Percentiles rank a stretch among this genome's conserved stretches.
Conservation (phyloP, 2,888 invertebrate species). For the Spialia ferax region DNA sequence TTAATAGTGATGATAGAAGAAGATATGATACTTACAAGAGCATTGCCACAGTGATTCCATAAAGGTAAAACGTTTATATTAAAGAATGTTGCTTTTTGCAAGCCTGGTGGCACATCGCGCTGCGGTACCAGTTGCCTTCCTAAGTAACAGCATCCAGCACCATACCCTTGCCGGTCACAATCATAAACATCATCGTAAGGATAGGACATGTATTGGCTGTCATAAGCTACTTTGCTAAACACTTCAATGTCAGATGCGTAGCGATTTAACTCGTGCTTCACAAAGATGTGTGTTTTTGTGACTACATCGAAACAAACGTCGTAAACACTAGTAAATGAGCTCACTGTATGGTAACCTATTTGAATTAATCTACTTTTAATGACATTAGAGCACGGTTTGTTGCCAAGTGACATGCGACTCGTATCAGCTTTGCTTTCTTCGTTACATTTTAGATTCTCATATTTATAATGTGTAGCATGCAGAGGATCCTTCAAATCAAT, state of each 20-base stretch:
- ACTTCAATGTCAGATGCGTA: constrained; percentile 16
- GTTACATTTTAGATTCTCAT: constrained; percentile 21
- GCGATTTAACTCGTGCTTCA: neutral
- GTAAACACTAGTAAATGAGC: neutral
- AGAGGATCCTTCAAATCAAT: neutral
- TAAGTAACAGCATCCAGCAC: constrained; percentile 56
- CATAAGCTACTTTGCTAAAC: neutral
- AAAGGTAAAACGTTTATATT: constrained; percentile 63
- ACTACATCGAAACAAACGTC: constrained; percentile 9
- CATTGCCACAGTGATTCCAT: constrained; percentile 61
- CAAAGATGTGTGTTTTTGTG: neutral
- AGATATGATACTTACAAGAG: constrained; percentile 51
- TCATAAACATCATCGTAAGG: constrained; percentile 4
- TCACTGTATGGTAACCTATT: neutral
- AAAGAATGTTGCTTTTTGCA: constrained; percentile 55
- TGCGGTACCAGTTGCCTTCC: constrained; percentile 60
- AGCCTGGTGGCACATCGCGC: constrained; percentile 57
- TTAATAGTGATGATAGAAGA: too few relatives aligned
- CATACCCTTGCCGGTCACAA: constrained; percentile 7
- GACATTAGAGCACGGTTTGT: neutral
- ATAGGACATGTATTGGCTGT: neutral
- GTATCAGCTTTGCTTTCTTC: neutral
- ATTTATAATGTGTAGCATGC: neutral
- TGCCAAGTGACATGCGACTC: neutral
- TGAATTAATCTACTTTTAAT: constrained; percentile 7